These are phyloP conservation scores for Blennius ocellaris DNA, from an alignment of 2,113 vertebrate species.

Conservation along the genomic window DNA sequence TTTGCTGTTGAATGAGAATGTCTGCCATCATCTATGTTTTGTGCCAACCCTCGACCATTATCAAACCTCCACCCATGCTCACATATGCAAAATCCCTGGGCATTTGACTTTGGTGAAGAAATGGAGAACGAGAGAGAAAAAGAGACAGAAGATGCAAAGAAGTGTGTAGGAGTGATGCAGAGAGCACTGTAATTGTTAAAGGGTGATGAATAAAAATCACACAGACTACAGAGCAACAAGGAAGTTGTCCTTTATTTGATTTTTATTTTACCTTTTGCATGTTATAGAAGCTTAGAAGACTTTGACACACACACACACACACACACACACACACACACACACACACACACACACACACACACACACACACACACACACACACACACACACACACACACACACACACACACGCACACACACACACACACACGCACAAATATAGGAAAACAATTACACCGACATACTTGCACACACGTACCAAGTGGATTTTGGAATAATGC, in stretches of 20 bases:
- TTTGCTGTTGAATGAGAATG: slow-evolving; percentile 63
- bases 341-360: not conserved
- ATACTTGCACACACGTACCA: slow-evolving; percentile 29
- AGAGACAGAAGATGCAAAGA: slow-evolving; percentile 4
- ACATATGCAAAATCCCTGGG: slow-evolving; percentile 44
- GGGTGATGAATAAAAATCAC: slow-evolving; percentile 37
- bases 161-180: slow-evolving; percentile 48
- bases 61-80: slow-evolving; percentile 58
- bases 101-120: slow-evolving; percentile 26
- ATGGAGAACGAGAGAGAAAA: slow-evolving; percentile 3
- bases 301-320: not conserved
- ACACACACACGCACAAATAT: slow-evolving; percentile 23
- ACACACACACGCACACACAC: slow-evolving; percentile 40
- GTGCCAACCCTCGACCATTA: slow-evolving; percentile 61
- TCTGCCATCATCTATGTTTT: slow-evolving; percentile 70
- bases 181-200: slow-evolving; percentile 43
- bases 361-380: slow-evolving; percentile 15
- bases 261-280: slow-evolving; percentile 22
- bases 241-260: slow-evolving; percentile 32
- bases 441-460: slow-evolving; percentile 7
- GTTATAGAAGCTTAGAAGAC: slow-evolving; percentile 16
- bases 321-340: slow-evolving; percentile 15
- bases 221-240: not conserved
- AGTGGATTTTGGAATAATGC: slow-evolving; percentile 78
- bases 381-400: slow-evolving; percentile 24